phyloP scores from a whole-genome alignment of 2,797 vertebrate species.

The Falco novaeseelandiae region DNA sequence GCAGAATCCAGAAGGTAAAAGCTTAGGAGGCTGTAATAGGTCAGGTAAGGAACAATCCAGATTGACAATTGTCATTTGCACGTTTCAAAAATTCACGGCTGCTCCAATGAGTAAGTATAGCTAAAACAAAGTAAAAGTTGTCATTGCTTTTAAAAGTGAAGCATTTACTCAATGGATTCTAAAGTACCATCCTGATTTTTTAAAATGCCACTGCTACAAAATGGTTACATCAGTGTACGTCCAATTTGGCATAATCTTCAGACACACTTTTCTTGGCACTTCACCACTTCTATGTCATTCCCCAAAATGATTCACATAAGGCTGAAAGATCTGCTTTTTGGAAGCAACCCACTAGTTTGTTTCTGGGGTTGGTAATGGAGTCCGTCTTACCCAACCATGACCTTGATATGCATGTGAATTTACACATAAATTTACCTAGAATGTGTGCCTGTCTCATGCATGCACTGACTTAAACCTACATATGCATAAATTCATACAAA shows the following conservation, averaged over 20 bases:
- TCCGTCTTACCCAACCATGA: background rate
- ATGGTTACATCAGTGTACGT: background rate
- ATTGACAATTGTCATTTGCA: fast-evolving
- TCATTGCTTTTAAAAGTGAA: background rate
- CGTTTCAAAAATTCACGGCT: background rate
- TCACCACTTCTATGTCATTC: background rate
- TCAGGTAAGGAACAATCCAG: background rate
- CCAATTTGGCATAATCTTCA: background rate
- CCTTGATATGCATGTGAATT: slow-evolving; percentile 22
- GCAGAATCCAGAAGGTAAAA: background rate
- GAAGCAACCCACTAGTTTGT: background rate
- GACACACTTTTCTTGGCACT: background rate
- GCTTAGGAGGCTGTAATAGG: background rate
- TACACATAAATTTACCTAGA: background rate
- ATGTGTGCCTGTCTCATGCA: background rate
- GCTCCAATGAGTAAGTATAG: background rate
- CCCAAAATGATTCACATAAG: background rate
- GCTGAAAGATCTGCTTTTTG: background rate
- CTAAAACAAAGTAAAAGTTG: background rate
- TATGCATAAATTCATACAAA: background rate
- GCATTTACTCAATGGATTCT: background rate
- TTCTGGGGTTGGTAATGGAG: background rate
- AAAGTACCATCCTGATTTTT: background rate
- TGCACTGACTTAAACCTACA: background rate
- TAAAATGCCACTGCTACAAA: background rate